Percentiles rank a stretch among this genome's conserved stretches.
Conservation (phyloP, 2,113 vertebrate species). For the Scortum barcoo region DNA sequence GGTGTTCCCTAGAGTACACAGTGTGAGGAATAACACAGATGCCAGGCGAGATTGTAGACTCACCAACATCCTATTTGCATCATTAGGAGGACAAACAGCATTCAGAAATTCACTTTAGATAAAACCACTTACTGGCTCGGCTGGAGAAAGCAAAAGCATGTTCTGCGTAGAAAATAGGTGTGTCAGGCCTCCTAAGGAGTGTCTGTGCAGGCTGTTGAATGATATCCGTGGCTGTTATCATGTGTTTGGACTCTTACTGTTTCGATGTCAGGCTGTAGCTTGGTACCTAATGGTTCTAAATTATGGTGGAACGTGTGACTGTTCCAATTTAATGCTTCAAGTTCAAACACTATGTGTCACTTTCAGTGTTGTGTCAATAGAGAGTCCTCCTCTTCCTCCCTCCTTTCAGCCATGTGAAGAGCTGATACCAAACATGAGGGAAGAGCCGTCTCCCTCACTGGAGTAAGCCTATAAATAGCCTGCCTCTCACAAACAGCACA, state of each 20-base stretch:
- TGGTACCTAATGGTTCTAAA: background rate
- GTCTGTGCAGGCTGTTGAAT: slow-evolving; percentile 9
- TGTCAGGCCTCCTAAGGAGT: slow-evolving; percentile 27
- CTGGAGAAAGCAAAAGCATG: background rate
- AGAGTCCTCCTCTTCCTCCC: slow-evolving; percentile 10
- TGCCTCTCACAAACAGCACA: slow-evolving; percentile 61
- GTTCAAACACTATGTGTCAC: slow-evolving; percentile 53
- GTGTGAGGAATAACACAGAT: background rate
- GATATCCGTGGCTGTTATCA: background rate
- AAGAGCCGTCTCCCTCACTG: slow-evolving; percentile 50
- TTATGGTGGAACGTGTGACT: background rate
- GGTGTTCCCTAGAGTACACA: background rate
- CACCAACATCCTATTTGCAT: background rate
- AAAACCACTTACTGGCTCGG: background rate
- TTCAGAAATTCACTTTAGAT: background rate
- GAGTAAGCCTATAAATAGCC: slow-evolving; percentile 78
- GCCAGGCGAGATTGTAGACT: background rate
- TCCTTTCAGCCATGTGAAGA: slow-evolving; percentile 53
- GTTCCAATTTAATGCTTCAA: background rate
- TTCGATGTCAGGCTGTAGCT: background rate
- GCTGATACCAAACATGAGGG: slow-evolving; percentile 66
- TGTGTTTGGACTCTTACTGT: slow-evolving; percentile 1
- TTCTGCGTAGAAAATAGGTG: slow-evolving; percentile 17
- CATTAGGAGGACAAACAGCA: background rate
- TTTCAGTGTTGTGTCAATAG: slow-evolving; percentile 64